phyloP scores from a whole-genome alignment of 1,140 invertebrate species.

The Lepidurus arcticus region DNA sequence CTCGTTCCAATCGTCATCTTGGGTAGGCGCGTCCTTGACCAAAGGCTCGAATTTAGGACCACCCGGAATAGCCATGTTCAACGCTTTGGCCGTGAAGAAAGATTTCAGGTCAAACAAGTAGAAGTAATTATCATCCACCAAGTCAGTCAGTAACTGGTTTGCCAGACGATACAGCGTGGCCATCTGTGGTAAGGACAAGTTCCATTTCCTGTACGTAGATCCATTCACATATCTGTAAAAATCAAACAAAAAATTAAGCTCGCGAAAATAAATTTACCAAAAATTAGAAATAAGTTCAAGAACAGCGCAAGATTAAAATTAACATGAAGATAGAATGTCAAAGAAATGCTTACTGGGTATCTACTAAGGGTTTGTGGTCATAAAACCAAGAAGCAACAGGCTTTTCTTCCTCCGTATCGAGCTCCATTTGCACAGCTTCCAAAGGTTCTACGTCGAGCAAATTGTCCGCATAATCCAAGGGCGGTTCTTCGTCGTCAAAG shows the following conservation, averaged over 20 bases:
- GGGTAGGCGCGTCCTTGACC: slow-evolving; percentile 93
- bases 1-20: slow-evolving; percentile 99
- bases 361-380: slow-evolving; percentile 92
- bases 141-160: slow-evolving; percentile 96
- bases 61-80: slow-evolving; percentile 99
- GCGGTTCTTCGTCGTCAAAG: slow-evolving; percentile 99
- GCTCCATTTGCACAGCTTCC: slow-evolving; percentile 97
- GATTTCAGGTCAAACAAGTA: slow-evolving; percentile 99
- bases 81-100: slow-evolving; percentile 98
- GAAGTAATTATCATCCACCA: slow-evolving; percentile 98
- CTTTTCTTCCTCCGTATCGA: slow-evolving; percentile 93
- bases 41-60: slow-evolving; percentile 99
- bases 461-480: slow-evolving; percentile 98
- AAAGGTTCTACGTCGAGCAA: slow-evolving; percentile 97
- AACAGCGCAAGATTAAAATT: neutral
- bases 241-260: slow-evolving; percentile 37
- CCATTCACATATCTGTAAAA: slow-evolving; percentile 85
- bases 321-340: neutral
- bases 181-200: slow-evolving; percentile 90
- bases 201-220: slow-evolving; percentile 93
- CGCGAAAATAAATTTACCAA: neutral
- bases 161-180: slow-evolving; percentile 94
- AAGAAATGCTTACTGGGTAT: slow-evolving; percentile 59
- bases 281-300: neutral
- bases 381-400: slow-evolving; percentile 94